phyloP scores from a whole-genome alignment of 1,140 invertebrate species.

The Drosophila serrata region DNA sequence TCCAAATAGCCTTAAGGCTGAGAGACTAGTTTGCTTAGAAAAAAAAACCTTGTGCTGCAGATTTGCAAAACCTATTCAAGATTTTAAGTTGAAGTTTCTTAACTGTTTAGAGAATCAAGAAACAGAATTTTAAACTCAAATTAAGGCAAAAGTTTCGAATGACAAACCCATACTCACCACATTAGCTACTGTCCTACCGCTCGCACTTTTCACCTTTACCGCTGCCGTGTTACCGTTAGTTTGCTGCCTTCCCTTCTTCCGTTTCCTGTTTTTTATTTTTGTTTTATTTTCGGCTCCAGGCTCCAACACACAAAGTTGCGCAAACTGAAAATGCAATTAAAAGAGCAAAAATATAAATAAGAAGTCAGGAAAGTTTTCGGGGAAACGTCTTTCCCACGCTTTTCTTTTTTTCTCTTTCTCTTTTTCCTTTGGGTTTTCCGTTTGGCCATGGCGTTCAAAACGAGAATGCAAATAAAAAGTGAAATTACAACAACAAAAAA shows the following conservation, averaged over 20 bases:
- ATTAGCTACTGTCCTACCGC: slow-evolving; percentile 10
- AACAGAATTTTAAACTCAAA: background rate
- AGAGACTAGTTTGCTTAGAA: too few relatives aligned
- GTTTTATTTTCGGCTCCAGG: slow-evolving; percentile 7
- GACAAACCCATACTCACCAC: slow-evolving; percentile 9
- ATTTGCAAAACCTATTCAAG: background rate
- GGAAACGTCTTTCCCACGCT: slow-evolving; percentile 21
- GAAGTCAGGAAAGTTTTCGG: slow-evolving; percentile 32
- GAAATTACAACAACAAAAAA: slow-evolving; percentile 39
- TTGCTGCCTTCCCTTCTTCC: background rate
- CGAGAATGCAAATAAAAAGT: slow-evolving; percentile 54
- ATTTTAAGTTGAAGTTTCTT: too few relatives aligned
- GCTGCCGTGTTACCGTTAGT: slow-evolving; percentile 12
- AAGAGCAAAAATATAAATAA: slow-evolving; percentile 41
- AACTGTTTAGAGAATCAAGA: background rate
- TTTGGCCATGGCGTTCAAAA: slow-evolving; percentile 45
- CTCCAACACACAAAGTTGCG: slow-evolving; percentile 28
- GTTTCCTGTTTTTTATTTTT: background rate
- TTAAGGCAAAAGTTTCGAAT: background rate
- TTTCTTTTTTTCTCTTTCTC: slow-evolving; percentile 4
- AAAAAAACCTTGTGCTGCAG: too few relatives aligned
- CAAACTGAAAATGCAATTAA: slow-evolving; percentile 56
- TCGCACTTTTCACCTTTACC: background rate
- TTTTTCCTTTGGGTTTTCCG: background rate
- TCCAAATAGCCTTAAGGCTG: too few relatives aligned